phyloP scores from a whole-genome alignment of 2,888 invertebrate genomes.

The Drosophila stalkeri region DNA sequence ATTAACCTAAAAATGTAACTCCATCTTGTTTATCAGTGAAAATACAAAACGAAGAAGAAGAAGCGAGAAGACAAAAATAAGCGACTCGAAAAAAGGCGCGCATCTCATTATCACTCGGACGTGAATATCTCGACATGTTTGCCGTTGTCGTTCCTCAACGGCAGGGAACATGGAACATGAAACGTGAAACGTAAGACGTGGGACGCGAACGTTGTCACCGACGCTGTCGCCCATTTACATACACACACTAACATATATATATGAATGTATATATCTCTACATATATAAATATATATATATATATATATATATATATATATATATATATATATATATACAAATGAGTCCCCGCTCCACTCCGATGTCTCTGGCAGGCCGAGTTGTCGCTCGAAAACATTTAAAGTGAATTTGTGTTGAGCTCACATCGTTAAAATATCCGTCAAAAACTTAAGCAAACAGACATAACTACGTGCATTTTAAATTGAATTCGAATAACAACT shows the following conservation, averaged over 20 bases:
- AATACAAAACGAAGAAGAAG: slow-evolving; percentile 58
- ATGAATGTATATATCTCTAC: slow-evolving; percentile 8
- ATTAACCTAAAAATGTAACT: slow-evolving; percentile 84
- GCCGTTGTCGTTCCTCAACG: slow-evolving; percentile 72
- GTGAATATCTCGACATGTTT: slow-evolving; percentile 82
- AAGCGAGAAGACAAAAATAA: slow-evolving; percentile 46
- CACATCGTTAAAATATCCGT: slow-evolving; percentile 83
- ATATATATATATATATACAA: slow-evolving; percentile 6
- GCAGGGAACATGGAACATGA: slow-evolving; percentile 40
- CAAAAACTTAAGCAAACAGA: slow-evolving; percentile 83
- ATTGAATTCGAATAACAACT: slow-evolving; percentile 77
- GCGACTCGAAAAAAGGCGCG: slow-evolving; percentile 72
- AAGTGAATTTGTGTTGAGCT: slow-evolving; percentile 81
- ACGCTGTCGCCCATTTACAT: slow-evolving; percentile 51
- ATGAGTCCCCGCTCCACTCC: slow-evolving; percentile 19
- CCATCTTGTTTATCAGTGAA: slow-evolving; percentile 81
- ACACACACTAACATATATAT: slow-evolving; percentile 28
- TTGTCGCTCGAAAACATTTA: slow-evolving; percentile 73
- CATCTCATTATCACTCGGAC: slow-evolving; percentile 84
- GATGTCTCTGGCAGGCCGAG: slow-evolving; percentile 36
- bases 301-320: slow-evolving; percentile 14
- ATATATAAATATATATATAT: slow-evolving; percentile 14
- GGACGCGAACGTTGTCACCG: slow-evolving; percentile 60
- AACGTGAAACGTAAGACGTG: slow-evolving; percentile 30
- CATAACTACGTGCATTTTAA: slow-evolving; percentile 81